Percentiles rank a stretch among this genome's conserved stretches.
These are phyloP conservation scores for Terebella lapidaria DNA, from an alignment of 2,888 invertebrate genomes.

Conservation along the genomic window DNA sequence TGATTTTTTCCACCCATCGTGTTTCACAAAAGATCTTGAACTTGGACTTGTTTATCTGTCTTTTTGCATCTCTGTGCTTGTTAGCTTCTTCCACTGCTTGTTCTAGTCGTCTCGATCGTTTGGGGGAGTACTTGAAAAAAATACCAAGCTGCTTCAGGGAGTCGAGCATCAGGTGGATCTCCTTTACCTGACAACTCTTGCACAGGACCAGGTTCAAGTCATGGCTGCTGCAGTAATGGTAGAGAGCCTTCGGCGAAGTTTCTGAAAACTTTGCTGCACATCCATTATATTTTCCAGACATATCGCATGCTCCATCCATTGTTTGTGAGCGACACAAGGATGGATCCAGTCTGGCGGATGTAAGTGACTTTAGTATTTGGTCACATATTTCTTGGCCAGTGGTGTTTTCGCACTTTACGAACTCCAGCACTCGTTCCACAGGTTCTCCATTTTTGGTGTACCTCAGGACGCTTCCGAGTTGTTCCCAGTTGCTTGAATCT, in stretches of 20 bases:
- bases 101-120: slow-evolving; percentile 7
- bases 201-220: slow-evolving; percentile 10
- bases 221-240: slow-evolving; percentile 8
- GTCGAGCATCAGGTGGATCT: slow-evolving; percentile 7
- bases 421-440: too few relatives aligned
- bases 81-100: slow-evolving; percentile 1
- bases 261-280: not conserved
- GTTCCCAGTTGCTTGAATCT: too few relatives aligned
- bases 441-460: too few relatives aligned
- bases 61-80: not conserved
- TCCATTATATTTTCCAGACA: not conserved
- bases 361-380: too few relatives aligned
- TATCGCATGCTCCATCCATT: not conserved
- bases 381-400: too few relatives aligned
- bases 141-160: slow-evolving; percentile 8
- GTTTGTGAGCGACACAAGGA: too few relatives aligned
- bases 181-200: slow-evolving; percentile 6
- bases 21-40: too few relatives aligned
- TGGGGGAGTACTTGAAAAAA: slow-evolving; percentile 10
- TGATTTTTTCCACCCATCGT: too few relatives aligned
- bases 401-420: too few relatives aligned
- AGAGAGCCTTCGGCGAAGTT: slow-evolving; percentile 5
- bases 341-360: too few relatives aligned
- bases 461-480: too few relatives aligned
- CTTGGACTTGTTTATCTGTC: not conserved